Percentiles rank a stretch among this genome's conserved stretches.
Evolutionary conservation across 2,113 vertebrate species (phyloP).

Genomic region (Gallinago paraguaiae): DNA sequence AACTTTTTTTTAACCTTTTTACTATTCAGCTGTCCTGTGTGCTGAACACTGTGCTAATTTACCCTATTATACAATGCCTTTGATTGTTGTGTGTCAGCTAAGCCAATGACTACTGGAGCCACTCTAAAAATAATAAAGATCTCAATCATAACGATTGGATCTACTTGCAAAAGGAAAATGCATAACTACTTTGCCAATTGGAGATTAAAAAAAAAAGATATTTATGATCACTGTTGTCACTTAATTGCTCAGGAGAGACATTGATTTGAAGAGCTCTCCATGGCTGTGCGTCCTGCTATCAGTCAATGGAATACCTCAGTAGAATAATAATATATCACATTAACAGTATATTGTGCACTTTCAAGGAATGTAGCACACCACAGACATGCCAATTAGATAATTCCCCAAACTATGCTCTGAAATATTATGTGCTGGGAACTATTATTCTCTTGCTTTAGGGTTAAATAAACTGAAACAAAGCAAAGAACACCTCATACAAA

Average conservation of each 20-base stretch:
- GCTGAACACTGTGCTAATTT: neutral
- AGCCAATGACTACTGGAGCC: neutral
- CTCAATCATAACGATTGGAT: neutral
- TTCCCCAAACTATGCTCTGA: neutral
- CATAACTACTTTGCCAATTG: neutral
- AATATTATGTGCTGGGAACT: neutral
- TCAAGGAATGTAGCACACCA: neutral
- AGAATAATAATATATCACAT: neutral
- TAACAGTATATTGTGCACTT: neutral
- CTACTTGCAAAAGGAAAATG: neutral
- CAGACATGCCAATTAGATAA: neutral
- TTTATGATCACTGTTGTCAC: neutral
- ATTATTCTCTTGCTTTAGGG: neutral
- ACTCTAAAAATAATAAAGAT: neutral
- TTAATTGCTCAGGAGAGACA: neutral
- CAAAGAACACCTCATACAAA: neutral
- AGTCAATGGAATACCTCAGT: neutral
- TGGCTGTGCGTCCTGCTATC: neutral
- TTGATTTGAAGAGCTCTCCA: neutral
- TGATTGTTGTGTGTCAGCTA: neutral
- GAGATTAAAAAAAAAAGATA: neutral
- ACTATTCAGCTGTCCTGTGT: neutral
- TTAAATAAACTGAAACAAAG: neutral
- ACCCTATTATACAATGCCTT: neutral
- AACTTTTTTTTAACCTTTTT: too few species aligned